These are phyloP conservation scores for Oxyscelio sp. DNA, from an alignment of 2,888 invertebrate species.

Conservation along the genomic window DNA sequence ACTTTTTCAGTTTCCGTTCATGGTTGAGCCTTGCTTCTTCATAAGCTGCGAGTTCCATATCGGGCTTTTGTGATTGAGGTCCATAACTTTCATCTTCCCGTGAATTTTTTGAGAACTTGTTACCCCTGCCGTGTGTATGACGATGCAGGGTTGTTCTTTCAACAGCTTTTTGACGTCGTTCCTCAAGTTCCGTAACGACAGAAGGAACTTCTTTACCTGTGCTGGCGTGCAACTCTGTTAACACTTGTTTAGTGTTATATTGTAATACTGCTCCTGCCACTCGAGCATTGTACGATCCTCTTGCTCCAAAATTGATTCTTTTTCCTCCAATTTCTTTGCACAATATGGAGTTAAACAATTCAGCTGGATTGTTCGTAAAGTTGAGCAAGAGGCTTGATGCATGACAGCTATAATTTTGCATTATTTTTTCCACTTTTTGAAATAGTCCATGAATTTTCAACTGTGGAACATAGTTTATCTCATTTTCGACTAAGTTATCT, in stretches of 20 bases:
- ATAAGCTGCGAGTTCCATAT: too few species aligned
- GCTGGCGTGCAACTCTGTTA: not conserved
- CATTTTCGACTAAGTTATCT: too few species aligned
- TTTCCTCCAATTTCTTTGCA: slow-evolving; percentile 25
- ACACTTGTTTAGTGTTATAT: not conserved
- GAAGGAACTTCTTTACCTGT: not conserved
- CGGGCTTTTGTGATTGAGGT: not conserved
- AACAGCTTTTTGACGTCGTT: not conserved
- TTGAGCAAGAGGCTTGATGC: not conserved
- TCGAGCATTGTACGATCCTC: slow-evolving; percentile 20
- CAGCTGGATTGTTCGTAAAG: not conserved
- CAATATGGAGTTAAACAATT: slow-evolving; percentile 3
- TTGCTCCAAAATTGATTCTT: not conserved
- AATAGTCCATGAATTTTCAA: not conserved
- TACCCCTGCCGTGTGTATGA: too few species aligned
- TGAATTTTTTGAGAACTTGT: too few species aligned
- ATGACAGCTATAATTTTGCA: not conserved
- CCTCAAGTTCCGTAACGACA: too few species aligned
- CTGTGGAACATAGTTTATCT: not conserved
- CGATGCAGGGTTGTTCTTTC: too few species aligned
- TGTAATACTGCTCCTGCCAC: slow-evolving; percentile 26
- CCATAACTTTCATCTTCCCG: not conserved
- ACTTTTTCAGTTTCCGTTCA: too few species aligned
- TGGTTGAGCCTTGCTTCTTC: too few species aligned
- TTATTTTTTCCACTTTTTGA: not conserved